Percentiles rank a stretch among this genome's conserved stretches.
These are phyloP conservation scores for Oncorhynchus tshawytscha DNA, from an alignment of 2,113 vertebrate species.

Conservation along the genomic window DNA sequence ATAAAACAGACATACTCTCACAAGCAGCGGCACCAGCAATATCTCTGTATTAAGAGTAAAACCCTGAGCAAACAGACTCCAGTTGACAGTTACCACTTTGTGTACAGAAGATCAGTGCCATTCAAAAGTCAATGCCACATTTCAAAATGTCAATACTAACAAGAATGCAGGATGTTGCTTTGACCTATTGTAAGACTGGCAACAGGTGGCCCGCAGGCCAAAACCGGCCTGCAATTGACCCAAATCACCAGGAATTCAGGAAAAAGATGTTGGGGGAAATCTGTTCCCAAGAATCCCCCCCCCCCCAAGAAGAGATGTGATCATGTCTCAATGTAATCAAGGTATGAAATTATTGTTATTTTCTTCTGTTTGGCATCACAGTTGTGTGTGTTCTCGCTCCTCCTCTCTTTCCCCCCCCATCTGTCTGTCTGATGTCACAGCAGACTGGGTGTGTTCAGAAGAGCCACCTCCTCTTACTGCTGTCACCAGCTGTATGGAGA, in stretches of 20 bases:
- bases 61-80: background rate
- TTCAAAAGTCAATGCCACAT: slow-evolving; percentile 7
- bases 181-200: no score
- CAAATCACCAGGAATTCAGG: no score
- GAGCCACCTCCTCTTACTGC: background rate
- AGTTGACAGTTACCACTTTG: background rate
- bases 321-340: no score
- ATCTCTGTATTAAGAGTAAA: background rate
- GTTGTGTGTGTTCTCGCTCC: background rate
- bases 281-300: no score
- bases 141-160: background rate
- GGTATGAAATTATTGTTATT: no score
- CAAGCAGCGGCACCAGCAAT: background rate
- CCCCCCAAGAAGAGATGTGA: no score
- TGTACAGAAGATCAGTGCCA: slow-evolving; percentile 3
- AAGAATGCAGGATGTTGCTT: background rate
- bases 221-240: no score
- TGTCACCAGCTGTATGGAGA: slow-evolving; percentile 22
- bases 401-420: background rate
- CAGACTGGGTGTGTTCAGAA: slow-evolving; percentile 7
- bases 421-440: slow-evolving; percentile 21
- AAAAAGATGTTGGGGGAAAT: no score
- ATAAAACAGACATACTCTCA: background rate
- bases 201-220: no score
- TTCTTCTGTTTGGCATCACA: slow-evolving; percentile 15